Conservation (phyloP, 2,797 vertebrate species). For the Macrochelys suwanniensis region DNA sequence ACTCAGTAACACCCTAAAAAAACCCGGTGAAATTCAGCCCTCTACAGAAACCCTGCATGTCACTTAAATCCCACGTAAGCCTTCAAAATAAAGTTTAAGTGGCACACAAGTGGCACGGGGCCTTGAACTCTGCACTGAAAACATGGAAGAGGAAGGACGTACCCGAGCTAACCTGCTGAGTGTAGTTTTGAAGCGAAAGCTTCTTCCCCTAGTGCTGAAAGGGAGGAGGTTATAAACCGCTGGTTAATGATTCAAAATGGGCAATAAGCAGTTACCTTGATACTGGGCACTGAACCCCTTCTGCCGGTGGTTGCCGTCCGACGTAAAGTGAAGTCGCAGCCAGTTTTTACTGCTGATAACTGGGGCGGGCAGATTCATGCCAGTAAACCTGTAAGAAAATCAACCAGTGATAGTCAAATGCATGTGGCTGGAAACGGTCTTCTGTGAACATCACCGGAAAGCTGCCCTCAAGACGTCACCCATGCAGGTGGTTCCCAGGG, state of each 20-base stretch:
- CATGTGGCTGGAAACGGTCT: neutral
- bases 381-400: conserved; percentile 90
- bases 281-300: conserved; percentile 98
- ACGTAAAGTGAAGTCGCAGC: conserved; percentile 96
- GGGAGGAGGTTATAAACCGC: accelerated
- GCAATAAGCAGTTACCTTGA: conserved; percentile 86
- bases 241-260: accelerated
- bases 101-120: neutral
- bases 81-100: neutral
- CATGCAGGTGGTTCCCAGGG: accelerated
- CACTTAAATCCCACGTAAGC: neutral
- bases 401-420: accelerated
- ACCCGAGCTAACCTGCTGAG: neutral
- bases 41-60: neutral
- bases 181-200: neutral
- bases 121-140: neutral
- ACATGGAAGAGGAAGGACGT: neutral
- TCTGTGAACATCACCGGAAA: neutral
- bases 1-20: neutral
- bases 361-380: conserved; percentile 94
- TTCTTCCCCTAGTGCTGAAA: accelerated
- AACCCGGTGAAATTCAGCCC: neutral
- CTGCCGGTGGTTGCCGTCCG: conserved; percentile 95
- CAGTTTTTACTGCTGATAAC: conserved; percentile 99
- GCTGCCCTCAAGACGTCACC: accelerated